phyloP scores from a whole-genome alignment of 2,888 invertebrate species.

The Cerceris ruficornis region DNA sequence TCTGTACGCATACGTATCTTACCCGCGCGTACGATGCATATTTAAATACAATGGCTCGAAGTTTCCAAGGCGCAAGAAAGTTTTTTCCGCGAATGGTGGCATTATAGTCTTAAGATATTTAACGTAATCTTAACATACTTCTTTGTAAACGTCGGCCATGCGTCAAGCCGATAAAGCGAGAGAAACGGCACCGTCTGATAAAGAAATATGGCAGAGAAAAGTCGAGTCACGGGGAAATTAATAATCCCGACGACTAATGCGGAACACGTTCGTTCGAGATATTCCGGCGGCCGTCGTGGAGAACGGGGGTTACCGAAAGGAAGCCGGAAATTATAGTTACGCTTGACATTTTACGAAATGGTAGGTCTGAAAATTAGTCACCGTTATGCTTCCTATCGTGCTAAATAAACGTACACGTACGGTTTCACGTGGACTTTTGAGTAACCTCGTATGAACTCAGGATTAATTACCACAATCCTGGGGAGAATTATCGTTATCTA shows the following conservation, averaged over 20 bases:
- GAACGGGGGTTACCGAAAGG: background rate
- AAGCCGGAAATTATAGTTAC: slow-evolving; percentile 52
- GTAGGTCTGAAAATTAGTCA: slow-evolving; percentile 33
- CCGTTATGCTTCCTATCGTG: slow-evolving; percentile 29
- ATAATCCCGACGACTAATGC: slow-evolving; percentile 38
- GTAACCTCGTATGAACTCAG: slow-evolving; percentile 49
- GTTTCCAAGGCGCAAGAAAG: slow-evolving; percentile 6
- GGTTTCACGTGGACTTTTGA: slow-evolving; percentile 35
- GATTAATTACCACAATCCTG: slow-evolving; percentile 63
- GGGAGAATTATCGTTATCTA: slow-evolving; percentile 61
- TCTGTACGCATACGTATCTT: no score
- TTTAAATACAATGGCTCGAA: slow-evolving; percentile 8
- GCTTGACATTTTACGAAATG: slow-evolving; percentile 40
- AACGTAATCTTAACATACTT: slow-evolving; percentile 3
- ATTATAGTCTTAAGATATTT: slow-evolving; percentile 9
- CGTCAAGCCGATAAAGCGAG: slow-evolving; percentile 17
- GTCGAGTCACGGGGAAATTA: slow-evolving; percentile 37
- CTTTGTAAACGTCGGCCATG: slow-evolving; percentile 22
- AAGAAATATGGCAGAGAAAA: slow-evolving; percentile 24
- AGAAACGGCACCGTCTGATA: slow-evolving; percentile 20
- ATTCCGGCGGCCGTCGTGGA: slow-evolving; percentile 3
- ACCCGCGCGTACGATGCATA: background rate
- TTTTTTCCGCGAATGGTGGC: background rate
- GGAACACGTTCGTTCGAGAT: slow-evolving; percentile 41
- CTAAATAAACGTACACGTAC: background rate